Percentiles rank a stretch among this genome's conserved stretches.
phyloP scores from a whole-genome alignment of 2,797 vertebrate genomes.

The Macropus fuliginosus region DNA sequence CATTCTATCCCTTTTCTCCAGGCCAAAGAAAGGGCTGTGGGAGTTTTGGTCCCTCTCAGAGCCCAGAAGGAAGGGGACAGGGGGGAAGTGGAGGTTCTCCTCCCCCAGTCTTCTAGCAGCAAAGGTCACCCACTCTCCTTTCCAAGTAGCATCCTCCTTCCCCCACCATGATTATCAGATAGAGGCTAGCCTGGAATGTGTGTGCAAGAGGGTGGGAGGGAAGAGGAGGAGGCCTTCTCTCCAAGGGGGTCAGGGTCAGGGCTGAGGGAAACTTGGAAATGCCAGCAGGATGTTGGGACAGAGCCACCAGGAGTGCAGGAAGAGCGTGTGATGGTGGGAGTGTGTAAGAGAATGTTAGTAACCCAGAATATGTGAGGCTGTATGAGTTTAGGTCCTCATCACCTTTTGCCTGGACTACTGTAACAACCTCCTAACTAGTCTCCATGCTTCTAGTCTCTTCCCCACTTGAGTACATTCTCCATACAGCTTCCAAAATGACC shows the following conservation, averaged over 20 bases:
- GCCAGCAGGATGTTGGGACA: conserved; percentile 48
- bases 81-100: neutral
- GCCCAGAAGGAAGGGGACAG: neutral
- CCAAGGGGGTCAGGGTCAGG: conserved; percentile 59
- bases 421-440: neutral
- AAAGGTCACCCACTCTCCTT: neutral
- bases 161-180: neutral
- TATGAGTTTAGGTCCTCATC: neutral
- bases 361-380: neutral
- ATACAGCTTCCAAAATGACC: neutral
- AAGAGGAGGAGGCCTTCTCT: neutral
- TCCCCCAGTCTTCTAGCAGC: neutral
- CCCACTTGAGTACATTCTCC: neutral
- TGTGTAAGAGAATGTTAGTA: neutral
- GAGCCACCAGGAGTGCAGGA: neutral
- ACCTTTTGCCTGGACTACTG: neutral
- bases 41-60: neutral
- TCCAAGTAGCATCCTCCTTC: neutral
- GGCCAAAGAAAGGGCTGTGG: neutral
- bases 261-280: conserved; percentile 71
- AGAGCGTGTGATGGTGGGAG: neutral
- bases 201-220: conserved; percentile 32
- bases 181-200: conserved; percentile 55
- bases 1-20: neutral
- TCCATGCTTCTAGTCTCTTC: neutral